Evolutionary conservation across 2,888 invertebrate species (phyloP).

Genomic region (Stictocephala bisonia): DNA sequence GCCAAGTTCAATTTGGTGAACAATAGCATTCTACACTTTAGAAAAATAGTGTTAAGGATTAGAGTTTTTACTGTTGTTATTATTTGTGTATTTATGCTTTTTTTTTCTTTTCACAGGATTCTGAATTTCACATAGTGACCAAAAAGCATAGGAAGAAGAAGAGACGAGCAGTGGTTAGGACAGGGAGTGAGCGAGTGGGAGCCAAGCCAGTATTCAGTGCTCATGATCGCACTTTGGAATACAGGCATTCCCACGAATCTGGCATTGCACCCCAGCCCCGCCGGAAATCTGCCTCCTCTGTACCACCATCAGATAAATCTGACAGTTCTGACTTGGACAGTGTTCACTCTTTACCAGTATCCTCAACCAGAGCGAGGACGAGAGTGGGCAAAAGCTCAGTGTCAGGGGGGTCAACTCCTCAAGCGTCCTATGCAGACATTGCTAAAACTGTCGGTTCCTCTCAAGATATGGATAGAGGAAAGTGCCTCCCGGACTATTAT

Average conservation of each 20-base stretch:
- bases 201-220: conserved; percentile 50
- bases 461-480: conserved; percentile 46
- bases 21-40: neutral
- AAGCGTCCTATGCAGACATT: conserved; percentile 85
- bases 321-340: conserved; percentile 84
- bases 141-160: conserved; percentile 60
- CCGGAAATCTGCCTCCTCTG: conserved; percentile 79
- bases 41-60: neutral
- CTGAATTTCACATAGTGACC: conserved; percentile 62
- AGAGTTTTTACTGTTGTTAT: neutral
- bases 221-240: conserved; percentile 38
- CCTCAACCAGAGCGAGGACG: conserved; percentile 54
- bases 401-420: conserved; percentile 64
- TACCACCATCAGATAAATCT: conserved; percentile 83
- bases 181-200: conserved; percentile 21
- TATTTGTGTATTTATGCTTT: neutral
- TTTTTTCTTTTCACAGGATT: conserved; percentile 33
- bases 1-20: neutral
- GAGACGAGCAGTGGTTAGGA: conserved; percentile 30
- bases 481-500: neutral
- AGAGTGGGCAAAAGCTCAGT: conserved; percentile 57
- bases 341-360: conserved; percentile 83
- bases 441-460: conserved; percentile 67
- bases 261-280: conserved; percentile 56
- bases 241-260: neutral